phyloP scores from a whole-genome alignment of 2,888 invertebrate genomes.

The Papilio gigon region DNA sequence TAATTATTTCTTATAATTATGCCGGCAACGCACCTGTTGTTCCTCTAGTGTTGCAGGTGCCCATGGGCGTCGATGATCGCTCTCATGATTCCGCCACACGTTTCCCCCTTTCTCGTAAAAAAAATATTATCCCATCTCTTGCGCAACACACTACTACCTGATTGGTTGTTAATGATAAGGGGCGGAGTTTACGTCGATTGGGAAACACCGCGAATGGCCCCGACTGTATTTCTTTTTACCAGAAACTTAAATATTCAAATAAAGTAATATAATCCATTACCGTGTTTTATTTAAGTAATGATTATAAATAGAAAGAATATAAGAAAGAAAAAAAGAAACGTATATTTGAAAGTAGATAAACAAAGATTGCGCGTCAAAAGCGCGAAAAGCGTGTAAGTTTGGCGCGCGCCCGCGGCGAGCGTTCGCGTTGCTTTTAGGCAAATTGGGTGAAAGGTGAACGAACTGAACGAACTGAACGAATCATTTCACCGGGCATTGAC shows the following conservation, averaged over 20 bases:
- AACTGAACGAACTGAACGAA: slow-evolving; percentile 56
- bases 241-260: background rate
- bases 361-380: slow-evolving; percentile 26
- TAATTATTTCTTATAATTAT: no score
- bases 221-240: no score
- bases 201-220: no score
- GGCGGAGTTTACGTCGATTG: no score
- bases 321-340: slow-evolving; percentile 10
- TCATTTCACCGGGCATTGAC: slow-evolving; percentile 73
- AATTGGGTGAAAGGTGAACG: slow-evolving; percentile 77
- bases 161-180: no score
- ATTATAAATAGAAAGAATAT: slow-evolving; percentile 2
- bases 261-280: background rate
- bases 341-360: slow-evolving; percentile 33
- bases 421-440: slow-evolving; percentile 66
- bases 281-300: background rate
- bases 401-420: slow-evolving; percentile 51
- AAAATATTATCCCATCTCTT: no score
- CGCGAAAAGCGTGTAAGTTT: slow-evolving; percentile 42
- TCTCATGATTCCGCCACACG: no score
- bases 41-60: no score
- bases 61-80: no score
- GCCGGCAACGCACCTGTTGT: no score
- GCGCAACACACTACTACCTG: no score
- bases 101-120: no score